Evolutionary conservation across 2,113 vertebrate species (phyloP), one percentile per base, ranked within the genome.

Genomic region (Ptilorrhoa leucosticta): DNA sequence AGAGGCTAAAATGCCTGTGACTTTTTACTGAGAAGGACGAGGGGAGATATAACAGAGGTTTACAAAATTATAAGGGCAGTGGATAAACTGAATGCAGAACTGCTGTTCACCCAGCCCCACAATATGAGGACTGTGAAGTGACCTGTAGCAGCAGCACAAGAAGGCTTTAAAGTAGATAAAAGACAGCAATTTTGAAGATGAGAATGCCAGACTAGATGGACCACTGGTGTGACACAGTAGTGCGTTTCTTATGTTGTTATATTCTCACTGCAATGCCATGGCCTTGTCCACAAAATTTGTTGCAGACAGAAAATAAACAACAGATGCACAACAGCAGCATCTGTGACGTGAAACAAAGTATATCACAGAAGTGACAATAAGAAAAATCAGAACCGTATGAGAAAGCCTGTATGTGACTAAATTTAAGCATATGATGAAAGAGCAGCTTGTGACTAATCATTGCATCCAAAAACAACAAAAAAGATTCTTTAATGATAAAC

Each of bases 311-410:
- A 94, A 94, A 88, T 85, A 95, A 91, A 84, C 76, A 90, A 85
- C 82, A 95, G 88, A 94, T 88, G 90, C 89, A 66, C 39, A 89
- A 86, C 24, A 92, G 76, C 82, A 88, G 57, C 44, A 69, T 90
- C 83, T 90, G 68, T 92, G 90, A 95, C 1, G 20, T 1, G 6
- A 93, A 95, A 68, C 45, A 66, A 93, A 95, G 79, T 94, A 90
- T 87, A 95, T 93, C 90, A 86, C 88, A 93, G 85, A 92, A 90
- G 88, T 2, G 21, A 93, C 90, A 96, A 66, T 81, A 90, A 77
- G 50, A 92, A 88, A 96, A 96, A 96, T 90, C 76, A 26, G 88
- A 93, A 93, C 79, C 94, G 90, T 90, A 95, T 95, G 83, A 92
- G 63, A 92, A 95, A 54, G 51, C 23, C 35, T 81, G 30, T 78